These are phyloP conservation scores for Sminthurides aquaticus DNA, from an alignment of 2,888 invertebrate genomes.

Conservation along the genomic window DNA sequence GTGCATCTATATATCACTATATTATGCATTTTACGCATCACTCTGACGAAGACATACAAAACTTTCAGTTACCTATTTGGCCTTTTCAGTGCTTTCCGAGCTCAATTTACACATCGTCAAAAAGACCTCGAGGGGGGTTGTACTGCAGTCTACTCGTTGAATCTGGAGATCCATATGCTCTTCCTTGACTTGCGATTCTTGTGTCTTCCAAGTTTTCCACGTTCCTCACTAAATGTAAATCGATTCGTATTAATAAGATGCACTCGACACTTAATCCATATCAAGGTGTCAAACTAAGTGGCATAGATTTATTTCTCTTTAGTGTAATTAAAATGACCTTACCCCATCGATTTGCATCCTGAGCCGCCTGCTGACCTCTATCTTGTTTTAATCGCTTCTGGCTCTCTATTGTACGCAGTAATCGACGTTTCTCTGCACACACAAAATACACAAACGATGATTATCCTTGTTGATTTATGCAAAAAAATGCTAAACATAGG, in stretches of 20 bases:
- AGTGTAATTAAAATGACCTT: neutral
- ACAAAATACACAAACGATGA: conserved; percentile 4
- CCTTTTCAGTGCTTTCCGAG: neutral
- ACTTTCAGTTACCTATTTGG: neutral
- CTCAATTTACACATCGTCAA: conserved; percentile 30
- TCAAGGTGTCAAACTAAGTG: no score
- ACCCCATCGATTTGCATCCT: conserved; percentile 20
- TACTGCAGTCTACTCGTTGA: conserved; percentile 16
- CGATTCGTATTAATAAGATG: no score
- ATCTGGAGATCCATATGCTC: conserved; percentile 24
- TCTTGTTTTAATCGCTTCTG: conserved; percentile 15
- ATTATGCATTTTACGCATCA: no score
- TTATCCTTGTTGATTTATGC: neutral
- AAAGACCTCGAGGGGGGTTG: conserved; percentile 29
- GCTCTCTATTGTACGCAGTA: conserved; percentile 38
- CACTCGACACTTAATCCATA: no score
- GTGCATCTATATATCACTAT: no score
- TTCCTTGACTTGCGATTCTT: conserved; percentile 17
- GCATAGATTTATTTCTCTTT: no score
- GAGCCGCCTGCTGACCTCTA: conserved; percentile 20
- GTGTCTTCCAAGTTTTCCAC: conserved; percentile 19
- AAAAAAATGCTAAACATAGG: neutral
- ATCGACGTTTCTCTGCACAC: conserved; percentile 43
- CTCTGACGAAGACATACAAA: no score
- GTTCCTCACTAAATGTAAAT: conserved; percentile 13